Evolutionary conservation across 1,140 invertebrate genomes (phyloP), one percentile per base, ranked within the genome.

Genomic region (Akabosia matsudoensis): DNA sequence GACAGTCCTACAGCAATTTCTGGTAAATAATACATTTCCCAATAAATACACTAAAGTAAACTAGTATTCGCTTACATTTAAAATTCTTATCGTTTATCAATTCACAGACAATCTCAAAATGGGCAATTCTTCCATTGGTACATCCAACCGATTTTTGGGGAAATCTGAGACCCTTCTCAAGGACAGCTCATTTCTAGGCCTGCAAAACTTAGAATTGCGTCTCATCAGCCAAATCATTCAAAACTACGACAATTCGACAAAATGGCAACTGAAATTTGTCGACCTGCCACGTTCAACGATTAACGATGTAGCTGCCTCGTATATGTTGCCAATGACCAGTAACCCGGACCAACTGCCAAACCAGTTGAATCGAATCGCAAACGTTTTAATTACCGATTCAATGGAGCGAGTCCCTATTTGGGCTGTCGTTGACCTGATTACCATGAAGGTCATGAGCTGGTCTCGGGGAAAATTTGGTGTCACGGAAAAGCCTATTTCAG

Each of bases 241-340:
- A 30, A 10, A 4, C 4, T 30, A 67, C 61, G 22, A 67, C 24
- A 30, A 7, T 30, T 10, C 24, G 13, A 16, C 61, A 28, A 4
- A 67, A 7, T 67, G 61, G 61, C 61, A 67, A 31, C 31, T 67
- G 13, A 67, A 67, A 67, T 67, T 7, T 22, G 22, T 67, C 31
- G 61, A 14, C 14, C 54, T 61, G 7, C 24, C 54, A 3, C 13
- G 54, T 22, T 24, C 54, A 3, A 22, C 54, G 24, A 10, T 4
- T 16, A 61, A 16, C 24, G 24, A 61, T 22, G n/a, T 61, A 61
- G 4, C n/a, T 24, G 14, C 24, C 14, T 22, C 24, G 13, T 22
- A 61, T 16, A 3, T 61, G 4, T 22, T 14, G 4, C 54, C 13
- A 13, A 7, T 22, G 13, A 61, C 54, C 54, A 13, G 10, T n/a